phyloP scores from a whole-genome alignment of 2,797 vertebrate genomes.

The Xerus rutilus region DNA sequence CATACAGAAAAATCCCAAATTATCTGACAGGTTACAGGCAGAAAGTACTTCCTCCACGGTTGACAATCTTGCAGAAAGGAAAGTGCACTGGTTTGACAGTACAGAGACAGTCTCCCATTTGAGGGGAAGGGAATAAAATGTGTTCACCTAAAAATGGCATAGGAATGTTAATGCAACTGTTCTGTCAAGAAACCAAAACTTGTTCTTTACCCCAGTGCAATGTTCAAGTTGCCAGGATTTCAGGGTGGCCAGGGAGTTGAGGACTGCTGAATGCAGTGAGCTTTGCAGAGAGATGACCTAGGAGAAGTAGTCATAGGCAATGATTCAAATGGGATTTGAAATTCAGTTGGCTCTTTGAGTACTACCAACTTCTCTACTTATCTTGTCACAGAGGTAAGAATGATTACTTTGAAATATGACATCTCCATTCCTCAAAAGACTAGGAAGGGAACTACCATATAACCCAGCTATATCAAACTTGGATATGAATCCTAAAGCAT shows the following conservation, averaged over 20 bases:
- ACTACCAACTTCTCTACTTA: neutral
- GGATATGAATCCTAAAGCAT: too few species aligned
- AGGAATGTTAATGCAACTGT: neutral
- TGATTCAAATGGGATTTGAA: neutral
- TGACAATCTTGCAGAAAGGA: slow-evolving; percentile 56
- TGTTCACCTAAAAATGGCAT: slow-evolving; percentile 59
- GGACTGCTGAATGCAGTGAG: neutral
- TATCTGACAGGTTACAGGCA: slow-evolving; percentile 16
- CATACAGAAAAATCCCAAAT: slow-evolving; percentile 22
- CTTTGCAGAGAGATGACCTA: neutral
- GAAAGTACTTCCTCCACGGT: neutral
- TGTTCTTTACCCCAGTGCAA: neutral
- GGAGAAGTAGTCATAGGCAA: neutral
- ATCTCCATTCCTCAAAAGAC: neutral
- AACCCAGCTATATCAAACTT: too few species aligned
- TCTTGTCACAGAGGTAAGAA: neutral
- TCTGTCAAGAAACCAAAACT: neutral
- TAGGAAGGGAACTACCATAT: too few species aligned
- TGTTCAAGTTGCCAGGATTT: neutral
- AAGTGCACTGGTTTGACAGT: neutral
- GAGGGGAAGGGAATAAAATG: slow-evolving; percentile 8
- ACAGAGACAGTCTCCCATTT: neutral
- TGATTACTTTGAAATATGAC: neutral
- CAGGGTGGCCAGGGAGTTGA: neutral
- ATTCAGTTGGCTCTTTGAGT: neutral